These are phyloP conservation scores for Megaptera novaeangliae DNA, from an alignment of 2,113 vertebrate species.

Conservation along the genomic window DNA sequence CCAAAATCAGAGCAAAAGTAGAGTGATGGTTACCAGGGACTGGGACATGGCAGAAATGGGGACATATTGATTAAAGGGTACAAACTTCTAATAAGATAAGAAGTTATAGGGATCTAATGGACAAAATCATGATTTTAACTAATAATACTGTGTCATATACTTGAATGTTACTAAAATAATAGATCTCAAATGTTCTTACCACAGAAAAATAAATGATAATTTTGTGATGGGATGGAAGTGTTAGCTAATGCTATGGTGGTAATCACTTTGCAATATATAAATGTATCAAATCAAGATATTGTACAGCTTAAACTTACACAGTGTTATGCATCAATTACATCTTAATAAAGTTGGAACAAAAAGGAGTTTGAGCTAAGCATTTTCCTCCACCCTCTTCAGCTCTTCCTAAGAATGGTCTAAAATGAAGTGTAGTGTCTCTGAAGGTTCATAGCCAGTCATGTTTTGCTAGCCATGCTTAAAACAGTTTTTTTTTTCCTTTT, in stretches of 20 bases:
- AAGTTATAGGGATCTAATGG: not conserved
- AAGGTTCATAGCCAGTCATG: not conserved
- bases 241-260: not conserved
- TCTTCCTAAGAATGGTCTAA: not conserved
- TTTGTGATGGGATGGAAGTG: not conserved
- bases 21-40: not conserved
- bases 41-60: not conserved
- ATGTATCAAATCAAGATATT: not conserved
- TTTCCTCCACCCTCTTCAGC: not conserved
- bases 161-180: not conserved
- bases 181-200: not conserved
- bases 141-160: not conserved
- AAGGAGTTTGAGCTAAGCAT: not conserved
- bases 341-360: not conserved
- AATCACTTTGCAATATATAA: not conserved
- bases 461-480: slow-evolving; percentile 18
- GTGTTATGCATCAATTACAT: not conserved
- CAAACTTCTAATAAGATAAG: not conserved
- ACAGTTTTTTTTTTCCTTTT: not conserved
- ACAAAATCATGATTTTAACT: not conserved
- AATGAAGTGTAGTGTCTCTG: not conserved
- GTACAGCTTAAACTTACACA: not conserved
- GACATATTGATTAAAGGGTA: not conserved
- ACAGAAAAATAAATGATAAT: not conserved
- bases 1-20: not conserved